Evolutionary conservation across 2,113 vertebrate species (phyloP), one percentile per base, ranked within the genome.

Genomic region (Pelobates fuscus): DNA sequence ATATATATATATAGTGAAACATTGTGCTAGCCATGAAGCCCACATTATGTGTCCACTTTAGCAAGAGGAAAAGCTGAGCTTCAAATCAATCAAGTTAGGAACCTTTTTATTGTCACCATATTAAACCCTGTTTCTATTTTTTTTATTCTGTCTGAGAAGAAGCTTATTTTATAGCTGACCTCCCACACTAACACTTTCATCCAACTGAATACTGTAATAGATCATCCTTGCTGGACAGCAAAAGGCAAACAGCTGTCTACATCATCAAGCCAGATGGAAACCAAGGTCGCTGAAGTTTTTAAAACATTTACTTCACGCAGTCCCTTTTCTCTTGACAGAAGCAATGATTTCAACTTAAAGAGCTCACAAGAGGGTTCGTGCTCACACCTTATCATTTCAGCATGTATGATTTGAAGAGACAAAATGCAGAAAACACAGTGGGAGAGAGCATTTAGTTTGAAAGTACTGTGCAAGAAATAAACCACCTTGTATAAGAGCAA

Each of bases 191-290:
- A 20, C 17, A 21, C 12, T 25, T 58, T 17, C 37, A 25, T 70
- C 27, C 29, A 25, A 20, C 29, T 26, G 27, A 12, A 68, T 58
- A 58, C 29, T n/a, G 27, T 70, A 70, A 70, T 70, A 70, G 23
- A 70, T 70, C 67, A 70, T 32, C 29, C 23, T 14, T 24, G 18
- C 14, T 23, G 32, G 67, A 70, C 67, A 70, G 67, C 67, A 70
- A 70, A 70, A 60, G 68, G 55, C 32, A 70, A 70, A 26, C 68
- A 43, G 55, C 55, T 70, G 68, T 70, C 68, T 59, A 27, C 55
- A 70, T 44, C 37, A 70, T 14, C 26, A 15, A 59, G 25, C 11
- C 54, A n/a, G 24, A 29, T 44, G 10, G 23, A 44, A 43, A 11
- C 68, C 57, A 21, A 70, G 68, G 32, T 70, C 68, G 59, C 17